These are phyloP conservation scores for Xyrichtys novacula DNA, from an alignment of 2,797 vertebrate genomes.

Conservation along the genomic window DNA sequence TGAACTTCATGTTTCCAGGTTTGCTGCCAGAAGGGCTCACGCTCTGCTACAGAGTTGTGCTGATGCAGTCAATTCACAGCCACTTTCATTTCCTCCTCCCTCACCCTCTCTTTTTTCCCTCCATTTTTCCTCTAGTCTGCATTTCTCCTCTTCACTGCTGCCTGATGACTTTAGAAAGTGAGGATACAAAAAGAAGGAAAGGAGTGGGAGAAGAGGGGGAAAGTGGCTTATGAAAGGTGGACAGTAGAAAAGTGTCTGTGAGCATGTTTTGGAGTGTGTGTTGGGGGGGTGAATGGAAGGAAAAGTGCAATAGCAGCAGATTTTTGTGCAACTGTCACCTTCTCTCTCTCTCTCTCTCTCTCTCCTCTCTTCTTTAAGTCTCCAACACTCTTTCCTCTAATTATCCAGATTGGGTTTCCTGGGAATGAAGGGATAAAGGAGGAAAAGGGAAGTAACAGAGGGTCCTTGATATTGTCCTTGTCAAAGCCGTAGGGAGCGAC, in stretches of 20 bases:
- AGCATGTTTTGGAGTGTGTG: conserved; percentile 5
- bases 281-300: conserved; percentile 39
- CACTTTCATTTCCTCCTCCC: conserved; percentile 43
- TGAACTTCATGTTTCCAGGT: conserved; percentile 52
- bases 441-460: conserved; percentile 64
- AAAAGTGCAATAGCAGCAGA: conserved; percentile 80
- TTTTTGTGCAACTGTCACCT: conserved; percentile 64
- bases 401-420: conserved; percentile 88
- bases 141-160: conserved; percentile 70
- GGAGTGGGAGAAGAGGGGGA: conserved; percentile 16
- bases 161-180: conserved; percentile 61
- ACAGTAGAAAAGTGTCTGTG: conserved; percentile 9
- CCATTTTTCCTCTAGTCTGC: conserved; percentile 70
- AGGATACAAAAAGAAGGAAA: conserved; percentile 28
- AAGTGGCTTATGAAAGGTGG: conserved; percentile 53
- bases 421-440: conserved; percentile 55
- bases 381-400: conserved; percentile 81
- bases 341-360: conserved; percentile 49
- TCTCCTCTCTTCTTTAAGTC: conserved; percentile 67
- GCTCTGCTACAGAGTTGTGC: conserved; percentile 55
- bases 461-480: conserved; percentile 86
- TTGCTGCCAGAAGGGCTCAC: conserved; percentile 51
- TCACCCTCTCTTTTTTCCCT: conserved; percentile 35
- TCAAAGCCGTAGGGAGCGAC: conserved; percentile 80
- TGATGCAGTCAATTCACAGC: conserved; percentile 66